A percentile compares a stretch with the other conserved stretches of the same genome.
These are phyloP conservation scores for Acanthochromis polyacanthus DNA, from an alignment of 2,113 vertebrate species.

Conservation along the genomic window DNA sequence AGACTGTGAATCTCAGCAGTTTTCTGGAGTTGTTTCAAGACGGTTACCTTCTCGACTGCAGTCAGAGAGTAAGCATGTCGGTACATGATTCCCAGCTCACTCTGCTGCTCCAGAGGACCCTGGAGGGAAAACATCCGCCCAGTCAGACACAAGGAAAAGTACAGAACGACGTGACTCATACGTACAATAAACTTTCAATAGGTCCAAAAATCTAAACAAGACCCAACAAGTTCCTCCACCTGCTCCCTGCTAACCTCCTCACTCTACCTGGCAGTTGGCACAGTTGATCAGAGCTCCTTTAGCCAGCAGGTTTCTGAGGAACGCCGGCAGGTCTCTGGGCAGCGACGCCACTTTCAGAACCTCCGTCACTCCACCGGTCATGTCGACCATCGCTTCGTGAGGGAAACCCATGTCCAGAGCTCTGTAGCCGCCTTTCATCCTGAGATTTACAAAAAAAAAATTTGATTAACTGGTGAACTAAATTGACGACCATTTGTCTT, in stretches of 20 bases:
- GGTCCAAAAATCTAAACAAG: no score
- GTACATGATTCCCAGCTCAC: constrained; percentile 81
- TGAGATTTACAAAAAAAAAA: no score
- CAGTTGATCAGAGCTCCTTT: constrained; percentile 86
- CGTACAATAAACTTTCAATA: not conserved
- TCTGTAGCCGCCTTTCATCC: constrained; percentile 86
- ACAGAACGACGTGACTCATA: constrained; percentile 19
- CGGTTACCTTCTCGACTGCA: constrained; percentile 76
- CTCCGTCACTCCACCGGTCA: constrained; percentile 84
- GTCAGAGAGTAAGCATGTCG: constrained; percentile 86
- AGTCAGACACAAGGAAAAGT: constrained; percentile 1
- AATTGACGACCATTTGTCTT: no score
- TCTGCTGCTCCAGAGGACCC: constrained; percentile 76
- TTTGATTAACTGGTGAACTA: no score
- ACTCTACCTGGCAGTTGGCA: constrained; percentile 75
- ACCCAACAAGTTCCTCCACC: no score
- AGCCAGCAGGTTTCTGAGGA: constrained; percentile 71
- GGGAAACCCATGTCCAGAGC: constrained; percentile 85
- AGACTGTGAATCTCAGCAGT: not conserved
- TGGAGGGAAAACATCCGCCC: constrained; percentile 43
- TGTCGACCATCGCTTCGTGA: constrained; percentile 86
- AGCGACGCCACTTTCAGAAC: constrained; percentile 58
- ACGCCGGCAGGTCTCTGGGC: constrained; percentile 53
- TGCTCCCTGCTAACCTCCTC: not conserved
- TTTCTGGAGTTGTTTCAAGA: not conserved